Evolutionary conservation across 1,140 invertebrate species (phyloP).

Genomic region (Penaeus vannamei): DNA sequence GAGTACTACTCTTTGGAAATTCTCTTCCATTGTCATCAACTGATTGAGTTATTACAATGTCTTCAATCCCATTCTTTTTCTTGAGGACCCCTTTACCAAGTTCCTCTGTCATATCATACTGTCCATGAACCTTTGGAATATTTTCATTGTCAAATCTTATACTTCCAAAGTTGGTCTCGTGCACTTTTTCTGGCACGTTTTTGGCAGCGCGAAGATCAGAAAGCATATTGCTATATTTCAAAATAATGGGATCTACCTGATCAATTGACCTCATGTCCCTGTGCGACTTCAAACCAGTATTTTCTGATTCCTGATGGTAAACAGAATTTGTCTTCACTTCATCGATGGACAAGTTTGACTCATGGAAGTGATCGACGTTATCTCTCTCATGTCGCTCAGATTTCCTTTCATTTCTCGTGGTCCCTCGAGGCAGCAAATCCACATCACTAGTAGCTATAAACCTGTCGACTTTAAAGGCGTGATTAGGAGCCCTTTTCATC

Average conservation of each 20-base stretch:
- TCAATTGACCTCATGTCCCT: slow-evolving; percentile 40
- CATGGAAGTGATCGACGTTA: too few species aligned
- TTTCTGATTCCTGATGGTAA: too few species aligned
- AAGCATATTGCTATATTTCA: slow-evolving; percentile 43
- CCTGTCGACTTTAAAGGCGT: too few species aligned
- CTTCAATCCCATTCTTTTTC: background rate
- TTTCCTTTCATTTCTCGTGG: too few species aligned
- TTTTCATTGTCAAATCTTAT: slow-evolving; percentile 54
- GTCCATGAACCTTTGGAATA: slow-evolving; percentile 43
- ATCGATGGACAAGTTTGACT: too few species aligned
- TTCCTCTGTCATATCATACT: slow-evolving; percentile 26
- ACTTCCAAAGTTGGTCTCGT: slow-evolving; percentile 44
- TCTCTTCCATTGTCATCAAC: background rate
- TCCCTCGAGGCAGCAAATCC: too few species aligned
- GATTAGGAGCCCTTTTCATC: too few species aligned
- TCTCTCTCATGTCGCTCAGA: too few species aligned
- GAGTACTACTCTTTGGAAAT: too few species aligned
- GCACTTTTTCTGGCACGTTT: background rate
- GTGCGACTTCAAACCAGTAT: too few species aligned
- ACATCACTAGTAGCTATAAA: too few species aligned
- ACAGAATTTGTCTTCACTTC: too few species aligned
- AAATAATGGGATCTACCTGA: slow-evolving; percentile 32
- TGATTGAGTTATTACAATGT: background rate
- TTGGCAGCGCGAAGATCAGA: background rate
- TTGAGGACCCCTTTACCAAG: background rate